A percentile compares a stretch with the other conserved stretches of the same genome.
Conservation (phyloP, 2,888 invertebrate genomes). For the Ectemnius lituratus region DNA sequence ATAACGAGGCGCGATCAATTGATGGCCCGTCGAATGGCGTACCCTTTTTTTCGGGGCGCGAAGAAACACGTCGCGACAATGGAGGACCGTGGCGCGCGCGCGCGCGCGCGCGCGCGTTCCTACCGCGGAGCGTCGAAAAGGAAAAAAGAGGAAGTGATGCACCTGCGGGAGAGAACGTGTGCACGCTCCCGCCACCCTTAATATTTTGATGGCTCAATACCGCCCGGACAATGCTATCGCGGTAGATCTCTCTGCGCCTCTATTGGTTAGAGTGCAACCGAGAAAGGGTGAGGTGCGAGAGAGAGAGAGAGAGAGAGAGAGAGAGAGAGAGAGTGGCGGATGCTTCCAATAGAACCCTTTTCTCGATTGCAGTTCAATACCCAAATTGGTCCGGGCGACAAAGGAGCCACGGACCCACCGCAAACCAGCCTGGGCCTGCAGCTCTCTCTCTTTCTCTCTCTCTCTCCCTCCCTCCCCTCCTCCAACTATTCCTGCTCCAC, state of each 20-base stretch:
- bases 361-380: conserved; percentile 75
- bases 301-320: no score
- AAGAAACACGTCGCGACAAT: conserved; percentile 56
- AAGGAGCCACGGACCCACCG: conserved; percentile 31
- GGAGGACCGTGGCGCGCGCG: conserved; percentile 2
- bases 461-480: conserved; percentile 10
- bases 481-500: conserved; percentile 23
- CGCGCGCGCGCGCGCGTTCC: neutral
- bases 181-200: conserved; percentile 62
- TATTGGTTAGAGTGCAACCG: neutral
- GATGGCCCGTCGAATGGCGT: conserved; percentile 27
- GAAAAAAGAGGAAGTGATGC: conserved; percentile 43
- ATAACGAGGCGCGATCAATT: conserved; percentile 58
- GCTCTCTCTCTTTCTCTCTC: conserved; percentile 20
- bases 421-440: conserved; percentile 3
- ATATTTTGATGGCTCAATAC: conserved; percentile 77
- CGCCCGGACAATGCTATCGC: conserved; percentile 71
- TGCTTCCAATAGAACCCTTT: conserved; percentile 59
- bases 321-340: no score
- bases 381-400: conserved; percentile 74
- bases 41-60: conserved; percentile 51
- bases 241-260: conserved; percentile 47
- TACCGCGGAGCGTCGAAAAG: neutral
- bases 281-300: no score
- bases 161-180: conserved; percentile 49